phyloP scores from a whole-genome alignment of 2,888 invertebrate species.

The Dorcus hopei region DNA sequence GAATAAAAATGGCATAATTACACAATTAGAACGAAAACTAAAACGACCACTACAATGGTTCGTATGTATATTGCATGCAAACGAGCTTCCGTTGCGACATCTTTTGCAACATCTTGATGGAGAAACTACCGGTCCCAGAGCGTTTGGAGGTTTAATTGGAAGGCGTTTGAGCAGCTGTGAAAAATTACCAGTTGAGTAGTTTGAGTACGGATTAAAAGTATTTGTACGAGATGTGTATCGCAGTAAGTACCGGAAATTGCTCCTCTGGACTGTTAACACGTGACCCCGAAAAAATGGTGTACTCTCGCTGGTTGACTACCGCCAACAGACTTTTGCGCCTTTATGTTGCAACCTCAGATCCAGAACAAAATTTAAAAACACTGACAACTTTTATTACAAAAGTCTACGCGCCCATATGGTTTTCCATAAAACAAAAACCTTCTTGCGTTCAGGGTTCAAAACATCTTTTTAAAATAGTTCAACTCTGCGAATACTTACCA shows the following conservation, averaged over 20 bases:
- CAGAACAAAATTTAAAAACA: neutral
- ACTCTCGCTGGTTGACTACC: slow-evolving; percentile 18
- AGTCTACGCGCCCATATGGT: neutral
- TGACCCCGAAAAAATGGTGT: slow-evolving; percentile 15
- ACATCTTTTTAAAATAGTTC: too few relatives aligned
- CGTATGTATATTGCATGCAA: slow-evolving; percentile 7
- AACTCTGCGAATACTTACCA: too few relatives aligned
- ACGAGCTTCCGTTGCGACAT: slow-evolving; percentile 2
- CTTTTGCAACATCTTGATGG: slow-evolving; percentile 5
- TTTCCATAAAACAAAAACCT: neutral
- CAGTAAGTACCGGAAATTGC: slow-evolving; percentile 14
- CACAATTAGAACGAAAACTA: neutral
- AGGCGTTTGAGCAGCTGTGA: slow-evolving; percentile 23
- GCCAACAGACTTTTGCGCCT: slow-evolving; percentile 21
- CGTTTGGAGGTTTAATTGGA: slow-evolving; percentile 2
- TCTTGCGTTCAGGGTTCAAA: neutral
- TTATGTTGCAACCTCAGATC: neutral
- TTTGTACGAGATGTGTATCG: slow-evolving; percentile 15
- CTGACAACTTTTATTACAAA: neutral
- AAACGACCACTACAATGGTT: slow-evolving; percentile 1
- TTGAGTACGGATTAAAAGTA: slow-evolving; percentile 26
- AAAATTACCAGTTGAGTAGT: slow-evolving; percentile 1
- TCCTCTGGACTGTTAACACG: slow-evolving; percentile 12
- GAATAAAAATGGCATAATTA: neutral
- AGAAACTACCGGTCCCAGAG: neutral